A percentile compares a stretch with the other conserved stretches of the same genome.
These are phyloP conservation scores for Pelosia muscerda DNA, from an alignment of 2,888 invertebrate species.

Conservation along the genomic window DNA sequence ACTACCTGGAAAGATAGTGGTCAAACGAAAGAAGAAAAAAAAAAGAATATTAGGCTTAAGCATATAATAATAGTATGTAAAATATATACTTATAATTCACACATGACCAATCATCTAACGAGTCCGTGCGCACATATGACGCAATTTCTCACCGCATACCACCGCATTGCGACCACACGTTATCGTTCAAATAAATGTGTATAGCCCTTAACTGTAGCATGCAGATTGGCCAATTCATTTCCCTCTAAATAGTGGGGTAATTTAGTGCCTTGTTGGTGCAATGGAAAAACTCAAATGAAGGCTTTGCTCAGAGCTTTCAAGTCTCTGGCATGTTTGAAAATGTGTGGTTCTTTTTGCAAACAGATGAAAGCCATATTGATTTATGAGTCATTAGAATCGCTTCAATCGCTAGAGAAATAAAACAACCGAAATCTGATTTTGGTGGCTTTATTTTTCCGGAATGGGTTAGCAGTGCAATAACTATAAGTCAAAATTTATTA, in stretches of 20 bases:
- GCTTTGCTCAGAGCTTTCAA: conserved; percentile 23
- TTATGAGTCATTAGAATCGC: too few relatives aligned
- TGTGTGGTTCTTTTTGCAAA: background rate
- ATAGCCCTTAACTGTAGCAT: conserved; percentile 33
- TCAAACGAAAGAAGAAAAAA: too few relatives aligned
- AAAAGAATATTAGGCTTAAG: too few relatives aligned
- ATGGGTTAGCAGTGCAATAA: too few relatives aligned
- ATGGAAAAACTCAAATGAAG: conserved; percentile 35
- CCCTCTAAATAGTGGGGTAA: conserved; percentile 52
- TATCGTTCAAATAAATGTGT: conserved; percentile 39
- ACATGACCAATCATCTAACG: conserved; percentile 44
- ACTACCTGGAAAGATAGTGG: too few relatives aligned
- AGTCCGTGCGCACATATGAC: conserved; percentile 41
- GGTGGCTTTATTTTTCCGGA: too few relatives aligned
- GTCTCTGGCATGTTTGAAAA: conserved; percentile 12
- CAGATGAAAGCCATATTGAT: too few relatives aligned
- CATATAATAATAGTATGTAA: too few relatives aligned
- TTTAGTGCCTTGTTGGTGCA: conserved; percentile 40
- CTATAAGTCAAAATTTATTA: too few relatives aligned
- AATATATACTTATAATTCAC: conserved; percentile 33
- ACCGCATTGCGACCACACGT: conserved; percentile 40
- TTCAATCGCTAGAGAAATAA: too few relatives aligned
- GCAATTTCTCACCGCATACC: conserved; percentile 47
- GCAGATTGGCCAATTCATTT: conserved; percentile 59
- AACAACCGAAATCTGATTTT: too few relatives aligned